phyloP scores from a whole-genome alignment of 2,797 vertebrate genomes.

The Sphaeramia orbicularis region DNA sequence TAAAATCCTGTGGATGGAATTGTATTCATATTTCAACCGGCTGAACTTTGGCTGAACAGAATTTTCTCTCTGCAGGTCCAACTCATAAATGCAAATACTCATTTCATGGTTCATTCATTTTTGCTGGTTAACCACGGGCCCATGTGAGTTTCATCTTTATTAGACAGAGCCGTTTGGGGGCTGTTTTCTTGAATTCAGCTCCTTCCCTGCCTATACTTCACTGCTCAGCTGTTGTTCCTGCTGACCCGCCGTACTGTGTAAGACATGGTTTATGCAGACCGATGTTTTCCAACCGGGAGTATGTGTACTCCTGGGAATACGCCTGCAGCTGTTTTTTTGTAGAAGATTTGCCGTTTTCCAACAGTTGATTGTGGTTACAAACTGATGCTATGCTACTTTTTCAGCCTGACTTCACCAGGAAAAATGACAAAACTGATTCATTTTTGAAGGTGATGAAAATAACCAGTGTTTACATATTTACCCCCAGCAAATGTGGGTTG shows the following conservation, averaged over 20 bases:
- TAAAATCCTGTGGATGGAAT: background rate
- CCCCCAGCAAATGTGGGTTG: too few species aligned
- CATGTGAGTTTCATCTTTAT: constrained; percentile 1
- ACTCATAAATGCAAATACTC: constrained; percentile 23
- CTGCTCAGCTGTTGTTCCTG: constrained; percentile 10
- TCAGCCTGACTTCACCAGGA: too few species aligned
- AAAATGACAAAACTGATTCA: too few species aligned
- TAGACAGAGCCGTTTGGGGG: background rate
- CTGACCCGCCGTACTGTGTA: background rate
- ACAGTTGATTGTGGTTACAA: too few species aligned
- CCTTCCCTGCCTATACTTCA: constrained; percentile 2
- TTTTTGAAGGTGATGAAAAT: too few species aligned
- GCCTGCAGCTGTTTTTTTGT: too few species aligned
- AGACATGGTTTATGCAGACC: background rate
- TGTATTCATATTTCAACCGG: background rate
- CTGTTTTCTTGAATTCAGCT: background rate
- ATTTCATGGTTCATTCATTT: constrained; percentile 24
- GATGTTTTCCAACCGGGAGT: too few species aligned
- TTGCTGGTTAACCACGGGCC: constrained; percentile 28
- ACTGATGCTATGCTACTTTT: too few species aligned
- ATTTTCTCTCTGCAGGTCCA: constrained; percentile 4
- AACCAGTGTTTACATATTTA: too few species aligned
- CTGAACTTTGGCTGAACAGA: constrained; percentile 16
- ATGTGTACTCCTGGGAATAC: too few species aligned
- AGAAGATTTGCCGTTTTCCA: too few species aligned